Evolutionary conservation across 2,113 vertebrate genomes (phyloP).

Genomic region (Elaphurus davidianus): DNA sequence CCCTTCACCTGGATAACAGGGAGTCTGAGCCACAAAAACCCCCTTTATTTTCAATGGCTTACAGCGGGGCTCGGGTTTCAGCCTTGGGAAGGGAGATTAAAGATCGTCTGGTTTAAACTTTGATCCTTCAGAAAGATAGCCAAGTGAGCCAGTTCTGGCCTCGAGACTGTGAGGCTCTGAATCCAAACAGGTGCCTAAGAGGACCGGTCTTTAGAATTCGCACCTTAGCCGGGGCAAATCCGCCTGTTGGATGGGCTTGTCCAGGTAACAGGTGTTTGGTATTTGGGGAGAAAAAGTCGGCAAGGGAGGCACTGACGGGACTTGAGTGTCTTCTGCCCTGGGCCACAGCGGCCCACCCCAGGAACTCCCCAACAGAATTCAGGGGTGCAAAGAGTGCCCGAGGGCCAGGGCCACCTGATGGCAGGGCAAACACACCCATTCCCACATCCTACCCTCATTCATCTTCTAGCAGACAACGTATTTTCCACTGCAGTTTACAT

Average conservation of each 20-base stretch:
- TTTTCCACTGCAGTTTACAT: background rate
- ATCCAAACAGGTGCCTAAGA: background rate
- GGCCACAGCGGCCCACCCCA: background rate
- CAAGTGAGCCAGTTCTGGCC: conserved; percentile 15
- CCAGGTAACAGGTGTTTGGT: background rate
- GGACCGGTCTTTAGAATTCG: background rate
- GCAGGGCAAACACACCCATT: background rate
- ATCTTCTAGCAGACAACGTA: background rate
- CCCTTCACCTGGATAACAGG: conserved; percentile 28
- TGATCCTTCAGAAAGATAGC: conserved; percentile 62
- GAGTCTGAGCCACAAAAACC: conserved; percentile 45
- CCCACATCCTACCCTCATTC: background rate
- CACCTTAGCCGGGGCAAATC: background rate
- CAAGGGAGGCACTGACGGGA: background rate
- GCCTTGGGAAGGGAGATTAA: conserved; percentile 23
- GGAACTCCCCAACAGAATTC: background rate
- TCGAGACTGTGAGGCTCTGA: background rate
- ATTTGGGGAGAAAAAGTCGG: background rate
- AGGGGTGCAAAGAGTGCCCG: background rate
- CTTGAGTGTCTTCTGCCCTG: background rate
- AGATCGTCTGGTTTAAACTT: conserved; percentile 58
- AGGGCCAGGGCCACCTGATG: background rate
- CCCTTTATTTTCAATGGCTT: conserved; percentile 57
- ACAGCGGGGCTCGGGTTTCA: conserved; percentile 46
- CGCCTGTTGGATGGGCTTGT: background rate